These are phyloP conservation scores for Bombus soroeensis DNA, from an alignment of 1,140 invertebrate species.

Conservation along the genomic window DNA sequence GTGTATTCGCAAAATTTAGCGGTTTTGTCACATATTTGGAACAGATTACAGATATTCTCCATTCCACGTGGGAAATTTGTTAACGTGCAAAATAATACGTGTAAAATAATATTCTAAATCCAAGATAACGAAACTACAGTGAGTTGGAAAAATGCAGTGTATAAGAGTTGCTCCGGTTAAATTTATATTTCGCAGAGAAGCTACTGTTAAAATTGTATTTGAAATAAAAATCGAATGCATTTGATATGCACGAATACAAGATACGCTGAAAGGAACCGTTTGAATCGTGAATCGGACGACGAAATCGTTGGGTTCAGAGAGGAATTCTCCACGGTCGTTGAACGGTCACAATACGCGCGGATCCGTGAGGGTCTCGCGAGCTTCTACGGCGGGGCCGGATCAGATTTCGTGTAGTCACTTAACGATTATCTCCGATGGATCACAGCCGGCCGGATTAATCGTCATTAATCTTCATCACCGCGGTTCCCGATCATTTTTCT, in stretches of 20 bases:
- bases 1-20: too few species aligned
- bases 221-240: too few species aligned
- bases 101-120: too few species aligned
- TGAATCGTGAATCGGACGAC: not conserved
- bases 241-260: not conserved
- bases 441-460: constrained; percentile 43
- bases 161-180: too few species aligned
- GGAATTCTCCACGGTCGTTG: constrained; percentile 13
- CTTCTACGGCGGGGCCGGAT: constrained; percentile 16
- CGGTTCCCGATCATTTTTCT: constrained; percentile 50
- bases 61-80: not conserved
- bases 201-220: not conserved
- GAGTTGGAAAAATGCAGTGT: too few species aligned
- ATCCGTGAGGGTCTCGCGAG: not conserved
- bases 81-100: not conserved
- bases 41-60: not conserved
- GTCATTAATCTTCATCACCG: constrained; percentile 66
- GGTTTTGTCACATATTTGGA: too few species aligned
- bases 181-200: not conserved
- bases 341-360: not conserved
- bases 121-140: too few species aligned
- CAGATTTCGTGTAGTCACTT: constrained; percentile 74
- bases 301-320: not conserved
- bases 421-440: constrained; percentile 65
- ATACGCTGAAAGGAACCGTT: not conserved